Base-by-base conservation (phyloP, 2,888 invertebrate genomes). In the Malthinus seriepunctatus region DNA sequence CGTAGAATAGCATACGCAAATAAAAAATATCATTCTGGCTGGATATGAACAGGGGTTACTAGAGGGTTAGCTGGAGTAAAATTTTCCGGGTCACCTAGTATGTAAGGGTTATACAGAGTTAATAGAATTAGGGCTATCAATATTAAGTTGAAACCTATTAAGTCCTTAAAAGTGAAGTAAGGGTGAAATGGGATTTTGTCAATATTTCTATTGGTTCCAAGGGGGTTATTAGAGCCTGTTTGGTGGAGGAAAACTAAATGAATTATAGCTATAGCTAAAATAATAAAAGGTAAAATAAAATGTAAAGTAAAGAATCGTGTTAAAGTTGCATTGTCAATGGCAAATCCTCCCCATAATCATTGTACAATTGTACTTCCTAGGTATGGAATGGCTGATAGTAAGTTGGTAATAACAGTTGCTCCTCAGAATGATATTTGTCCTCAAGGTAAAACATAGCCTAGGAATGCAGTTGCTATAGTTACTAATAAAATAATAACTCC, bases 11-110 rank as follows among this genome's bases (percentile, higher is more conserved):
- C 88, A 77, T 91, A 91, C 9, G 90, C 89, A 82, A 90, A 91
- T 81, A 91, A 76, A 71, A 91, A 92, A 76, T 91, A 91, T 86
- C 90, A 91, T 84, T 92, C 91, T 31, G 90, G 90, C 83, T 90
- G 88, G 81, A 90, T 90, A 73, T 90, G 90, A 6, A 89, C 89
- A 8, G 90, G 89, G 0, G 89, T 89, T 10, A 86, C 81, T 80
- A 88, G 70, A 0, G 86, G 83, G 64, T 88, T 88, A 3, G 88
- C 88, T 0, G 85, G 84, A 12, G 83, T 86, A 79, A 89, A 91
- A 79, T 90, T 91, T 81, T 89, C 89, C 0, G 88, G 86, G 31
- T 90, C 89, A 67, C 84, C 82, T 74, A 90, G 69, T 73, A 86
- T 62, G 68, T 85, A 84, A 0, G 88, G 89, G 3, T 77, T 79